Base-by-base conservation (phyloP, 1,140 invertebrate genomes). In the Drosophila pruinosa region DNA sequence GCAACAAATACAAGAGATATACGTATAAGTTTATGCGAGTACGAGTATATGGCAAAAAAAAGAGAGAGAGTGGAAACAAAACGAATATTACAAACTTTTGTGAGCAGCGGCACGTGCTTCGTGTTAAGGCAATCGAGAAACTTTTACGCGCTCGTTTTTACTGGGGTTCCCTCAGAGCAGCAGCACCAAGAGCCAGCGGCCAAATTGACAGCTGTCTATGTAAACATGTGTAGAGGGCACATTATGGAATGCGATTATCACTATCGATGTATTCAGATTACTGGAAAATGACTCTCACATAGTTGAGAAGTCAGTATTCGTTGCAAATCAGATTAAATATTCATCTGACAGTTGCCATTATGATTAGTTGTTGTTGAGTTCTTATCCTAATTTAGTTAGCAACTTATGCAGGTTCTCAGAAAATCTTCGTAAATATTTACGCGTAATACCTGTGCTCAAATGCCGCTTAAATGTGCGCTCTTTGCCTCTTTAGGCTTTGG, bases 151-250 rank as follows among this genome's bases (percentile, higher is more conserved):
- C 38, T 14, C 24, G 17, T 26, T 58, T 48, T 57, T 28, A 28
- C 6, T 15, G 15, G 24, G 28, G 5, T 38, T 28, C 14, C 15
- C 22, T 8, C 6, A 17, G 12, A n/a, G 14, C 14, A 31, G 7
- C 1, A 0, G 19, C 41, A 34, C 39, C 47, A 47, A 38, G 28
- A 71, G 67, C 73, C 59, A 70, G 56, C 58, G 72, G 63, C 78
- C 19, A 69, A 61, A 59, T 65, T 72, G 76, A 80, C 80, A 86
- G 80, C 81, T 83, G 80, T 64, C 77, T 70, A 34, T 41, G 68
- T 71, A 57, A 71, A 58, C 67, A 70, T 64, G 59, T 56, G 67
- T 56, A 31, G 43, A 48, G 24, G 24, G 31, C 54, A 26, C 62
- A 63, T 48, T 54, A 63, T 74, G 62, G 64, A 65, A 86, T 67